Conservation (phyloP, 2,113 vertebrate genomes). For the Pseudolaguvia tuberculata region DNA sequence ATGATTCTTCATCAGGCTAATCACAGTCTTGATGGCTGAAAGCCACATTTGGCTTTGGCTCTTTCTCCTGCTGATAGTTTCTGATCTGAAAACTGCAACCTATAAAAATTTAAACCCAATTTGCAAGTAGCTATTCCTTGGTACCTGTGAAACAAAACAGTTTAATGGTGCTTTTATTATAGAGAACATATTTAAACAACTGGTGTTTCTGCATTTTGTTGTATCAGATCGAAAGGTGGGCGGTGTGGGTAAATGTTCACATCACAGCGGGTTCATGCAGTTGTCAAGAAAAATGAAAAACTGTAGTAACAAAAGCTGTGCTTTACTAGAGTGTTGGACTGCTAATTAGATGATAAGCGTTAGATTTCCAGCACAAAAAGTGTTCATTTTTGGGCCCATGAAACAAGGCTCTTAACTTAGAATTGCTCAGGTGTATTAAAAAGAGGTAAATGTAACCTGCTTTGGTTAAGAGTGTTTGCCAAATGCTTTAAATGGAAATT, state of each 20-base stretch:
- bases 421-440: no score
- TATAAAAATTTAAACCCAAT: not conserved
- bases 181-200: no score
- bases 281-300: conserved; percentile 7
- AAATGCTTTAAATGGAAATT: no score
- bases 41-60: not conserved
- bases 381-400: no score
- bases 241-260: not conserved
- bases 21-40: conserved; percentile 60
- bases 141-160: not conserved
- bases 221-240: not conserved
- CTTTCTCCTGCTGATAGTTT: not conserved
- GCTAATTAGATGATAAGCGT: no score
- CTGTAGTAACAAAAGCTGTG: conserved; percentile 33
- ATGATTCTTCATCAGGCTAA: conserved; percentile 70
- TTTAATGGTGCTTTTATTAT: not conserved
- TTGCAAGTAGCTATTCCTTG: no score
- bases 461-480: no score
- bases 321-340: conserved; percentile 15
- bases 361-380: no score
- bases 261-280: conserved; percentile 17
- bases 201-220: not conserved
- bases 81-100: not conserved
- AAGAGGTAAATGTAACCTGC: no score
- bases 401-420: no score